Conservation (phyloP, 37 sponge, comb jelly and placozoan species). For the Chondrosia reniformis region DNA sequence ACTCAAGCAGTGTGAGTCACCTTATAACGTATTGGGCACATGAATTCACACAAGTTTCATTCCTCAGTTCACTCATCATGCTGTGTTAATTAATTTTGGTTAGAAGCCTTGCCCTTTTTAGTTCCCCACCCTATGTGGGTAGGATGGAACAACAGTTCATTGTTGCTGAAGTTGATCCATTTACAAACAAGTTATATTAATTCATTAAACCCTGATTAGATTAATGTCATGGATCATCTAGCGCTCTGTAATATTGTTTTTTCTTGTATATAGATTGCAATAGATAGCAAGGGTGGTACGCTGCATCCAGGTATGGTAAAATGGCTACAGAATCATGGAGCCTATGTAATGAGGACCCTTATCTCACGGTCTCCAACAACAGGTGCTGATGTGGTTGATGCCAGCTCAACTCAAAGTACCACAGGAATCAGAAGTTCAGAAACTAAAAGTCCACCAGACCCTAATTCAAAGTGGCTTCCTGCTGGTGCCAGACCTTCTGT, state of each 20-base stretch:
- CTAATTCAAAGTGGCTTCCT: background rate
- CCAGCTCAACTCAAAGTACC: background rate
- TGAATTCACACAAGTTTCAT: too few species aligned
- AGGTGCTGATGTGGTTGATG: background rate
- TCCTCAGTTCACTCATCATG: too few species aligned
- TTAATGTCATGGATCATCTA: background rate
- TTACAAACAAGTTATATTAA: too few species aligned
- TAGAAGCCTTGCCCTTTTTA: too few species aligned
- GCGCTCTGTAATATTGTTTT: too few species aligned
- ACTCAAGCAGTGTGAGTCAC: background rate
- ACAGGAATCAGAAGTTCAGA: background rate
- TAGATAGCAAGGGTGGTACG: constrained; percentile 7
- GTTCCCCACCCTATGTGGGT: too few species aligned
- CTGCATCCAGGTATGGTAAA: constrained; percentile 58
- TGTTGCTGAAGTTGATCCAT: too few species aligned
- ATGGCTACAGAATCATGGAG: constrained; percentile 68
- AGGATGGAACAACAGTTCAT: too few species aligned
- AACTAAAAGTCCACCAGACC: background rate
- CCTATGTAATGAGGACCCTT: constrained; percentile 59
- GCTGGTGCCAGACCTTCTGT: background rate
- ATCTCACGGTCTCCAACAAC: constrained; percentile 64
- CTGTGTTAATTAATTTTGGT: too few species aligned
- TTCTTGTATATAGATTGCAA: background rate
- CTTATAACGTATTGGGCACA: background rate
- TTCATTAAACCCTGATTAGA: too few species aligned